Base-by-base conservation (phyloP, 2,797 vertebrate genomes). In the Sebastes paucispinis region DNA sequence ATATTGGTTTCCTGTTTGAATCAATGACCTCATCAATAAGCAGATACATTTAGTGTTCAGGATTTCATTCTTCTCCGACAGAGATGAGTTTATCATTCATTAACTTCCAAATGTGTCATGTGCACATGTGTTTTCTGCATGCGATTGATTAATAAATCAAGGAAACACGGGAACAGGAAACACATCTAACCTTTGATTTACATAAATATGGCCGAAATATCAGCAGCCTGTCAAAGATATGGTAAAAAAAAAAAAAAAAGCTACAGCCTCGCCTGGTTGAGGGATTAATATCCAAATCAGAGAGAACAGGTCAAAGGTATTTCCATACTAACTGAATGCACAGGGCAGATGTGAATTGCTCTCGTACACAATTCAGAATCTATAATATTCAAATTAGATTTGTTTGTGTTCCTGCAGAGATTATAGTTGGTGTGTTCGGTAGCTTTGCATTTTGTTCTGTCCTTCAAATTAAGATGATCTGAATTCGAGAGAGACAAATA, bases 221-320 rank as follows among this genome's bases (percentile, higher is more conserved):
- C 68, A 59, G 67, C 52, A 50, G 29, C 47, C 29, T 9, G 25
- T 47, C 6, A 3, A 9, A 3, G 18, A 57, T 10, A 16, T 1
- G 52, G 52, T 18, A 39, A 16, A 36, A 36, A 43, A 43, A 39
- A 43, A 43, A 39, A 25, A 57, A 54, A 18, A 7, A 1, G 10
- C 75, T 65, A 25, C 63, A 32, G 65, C 32, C 6, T 55, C n/a
- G 7, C 13, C 36, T 0, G 29, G 13, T 22, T 71, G 69, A 81
- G 13, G 54, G 85, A 87, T 84, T 66, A 63, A 67, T 25, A 59
- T 77, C 66, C 36, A 39, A 64, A 81, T 68, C 39, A 52, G 22
- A 69, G 6, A 27, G 36, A 84, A 11, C 63, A 39, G 73, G 9
- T 25, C 34, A 6, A 54, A 62, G 18, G 34, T 66, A 11, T 82